Percentiles rank a stretch among this genome's conserved stretches.
These are phyloP conservation scores for Darevskia nairensis DNA, from an alignment of 2,797 vertebrate species.

Conservation along the genomic window DNA sequence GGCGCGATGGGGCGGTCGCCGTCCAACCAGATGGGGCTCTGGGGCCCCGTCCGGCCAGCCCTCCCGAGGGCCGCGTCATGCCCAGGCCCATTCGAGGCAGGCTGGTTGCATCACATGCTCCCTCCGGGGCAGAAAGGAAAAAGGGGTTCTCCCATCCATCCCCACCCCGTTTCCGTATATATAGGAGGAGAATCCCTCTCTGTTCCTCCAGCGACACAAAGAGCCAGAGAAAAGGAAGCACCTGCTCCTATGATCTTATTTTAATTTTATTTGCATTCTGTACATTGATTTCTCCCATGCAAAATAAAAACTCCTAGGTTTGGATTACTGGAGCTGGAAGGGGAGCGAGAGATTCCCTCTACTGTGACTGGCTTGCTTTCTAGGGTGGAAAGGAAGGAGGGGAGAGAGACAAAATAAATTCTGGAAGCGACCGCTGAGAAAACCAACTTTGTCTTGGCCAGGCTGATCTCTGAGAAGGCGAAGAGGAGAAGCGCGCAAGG, in stretches of 20 bases:
- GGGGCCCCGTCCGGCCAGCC: not conserved
- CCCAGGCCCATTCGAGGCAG: conserved; percentile 66
- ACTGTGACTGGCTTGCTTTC: conserved; percentile 39
- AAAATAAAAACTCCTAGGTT: conserved; percentile 20
- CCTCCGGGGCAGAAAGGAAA: conserved; percentile 61
- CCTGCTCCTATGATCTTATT: conserved; percentile 61
- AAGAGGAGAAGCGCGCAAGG: conserved; percentile 65
- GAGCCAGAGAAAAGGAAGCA: conserved; percentile 54
- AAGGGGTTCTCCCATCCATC: conserved; percentile 55
- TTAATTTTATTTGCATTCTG: not conserved
- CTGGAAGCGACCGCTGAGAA: conserved; percentile 62
- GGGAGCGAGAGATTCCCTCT: not conserved
- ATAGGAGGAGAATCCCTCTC: conserved; percentile 57
- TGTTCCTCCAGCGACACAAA: conserved; percentile 47
- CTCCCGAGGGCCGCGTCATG: conserved; percentile 4
- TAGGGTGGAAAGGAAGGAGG: not conserved
- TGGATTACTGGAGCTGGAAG: conserved; percentile 31
- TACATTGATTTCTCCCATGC: not conserved
- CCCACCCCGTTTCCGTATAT: conserved; percentile 64
- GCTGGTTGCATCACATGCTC: conserved; percentile 76
- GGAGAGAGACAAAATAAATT: conserved; percentile 26
- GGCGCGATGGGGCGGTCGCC: not conserved
- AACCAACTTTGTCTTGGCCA: conserved; percentile 61
- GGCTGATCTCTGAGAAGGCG: conserved; percentile 58
- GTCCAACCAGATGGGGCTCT: not conserved